Evolutionary conservation across 2,888 invertebrate species (phyloP).

Genomic region (Eurois occulta): DNA sequence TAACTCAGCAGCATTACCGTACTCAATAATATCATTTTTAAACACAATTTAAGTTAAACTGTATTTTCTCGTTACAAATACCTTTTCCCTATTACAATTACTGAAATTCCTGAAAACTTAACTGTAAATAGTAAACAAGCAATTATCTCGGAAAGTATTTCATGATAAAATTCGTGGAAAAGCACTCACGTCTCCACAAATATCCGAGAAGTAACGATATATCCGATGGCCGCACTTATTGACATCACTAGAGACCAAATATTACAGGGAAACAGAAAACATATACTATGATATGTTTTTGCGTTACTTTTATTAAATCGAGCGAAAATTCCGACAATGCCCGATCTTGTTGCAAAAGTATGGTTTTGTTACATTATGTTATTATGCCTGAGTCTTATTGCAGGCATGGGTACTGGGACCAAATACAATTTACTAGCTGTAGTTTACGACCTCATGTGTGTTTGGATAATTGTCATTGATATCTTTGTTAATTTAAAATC

Average conservation of each 20-base stretch:
- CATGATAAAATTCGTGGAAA: background rate
- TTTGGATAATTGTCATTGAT: background rate
- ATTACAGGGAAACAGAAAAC: slow-evolving; percentile 38
- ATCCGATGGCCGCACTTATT: slow-evolving; percentile 29
- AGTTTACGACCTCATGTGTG: background rate
- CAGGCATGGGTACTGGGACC: background rate
- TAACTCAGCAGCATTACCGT: background rate
- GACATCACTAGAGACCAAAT: slow-evolving; percentile 53
- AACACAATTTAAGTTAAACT: background rate
- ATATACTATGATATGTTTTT: slow-evolving; percentile 53
- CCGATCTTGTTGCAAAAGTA: slow-evolving; percentile 25
- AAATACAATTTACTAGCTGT: background rate
- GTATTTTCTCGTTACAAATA: background rate
- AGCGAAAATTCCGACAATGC: slow-evolving; percentile 49
- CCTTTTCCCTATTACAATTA: background rate
- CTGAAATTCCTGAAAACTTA: fast-evolving
- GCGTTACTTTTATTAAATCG: slow-evolving; percentile 63
- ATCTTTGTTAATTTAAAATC: background rate
- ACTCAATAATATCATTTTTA: background rate
- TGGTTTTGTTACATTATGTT: background rate
- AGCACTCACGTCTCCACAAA: background rate
- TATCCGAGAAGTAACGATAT: slow-evolving; percentile 2
- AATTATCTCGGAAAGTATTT: background rate
- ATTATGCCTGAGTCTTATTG: slow-evolving; percentile 39
- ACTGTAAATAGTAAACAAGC: background rate